Conservation (phyloP, 2,888 invertebrate genomes). For the Margaritifera margaritifera region DNA sequence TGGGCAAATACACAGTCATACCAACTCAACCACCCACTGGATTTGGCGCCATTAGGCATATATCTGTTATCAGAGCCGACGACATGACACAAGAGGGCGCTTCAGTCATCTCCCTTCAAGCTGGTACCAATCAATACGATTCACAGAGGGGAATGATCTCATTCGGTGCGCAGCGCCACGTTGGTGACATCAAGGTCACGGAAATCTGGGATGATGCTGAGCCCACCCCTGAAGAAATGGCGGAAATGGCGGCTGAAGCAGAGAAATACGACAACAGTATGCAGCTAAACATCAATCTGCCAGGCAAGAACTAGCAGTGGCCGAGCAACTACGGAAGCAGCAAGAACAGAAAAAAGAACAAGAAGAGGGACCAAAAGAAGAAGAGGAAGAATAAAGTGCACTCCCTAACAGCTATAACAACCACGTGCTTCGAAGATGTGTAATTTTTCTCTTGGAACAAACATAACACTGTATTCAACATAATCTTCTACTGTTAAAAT, state of each 20-base stretch:
- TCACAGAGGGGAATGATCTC: conserved; percentile 68
- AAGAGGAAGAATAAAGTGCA: conserved; percentile 11
- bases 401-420: not conserved
- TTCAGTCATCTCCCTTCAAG: conserved; percentile 63
- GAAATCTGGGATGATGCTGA: conserved; percentile 62
- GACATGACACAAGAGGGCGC: conserved; percentile 60
- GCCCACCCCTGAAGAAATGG: conserved; percentile 33
- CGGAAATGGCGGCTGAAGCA: conserved; percentile 36
- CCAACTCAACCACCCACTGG: too few species aligned
- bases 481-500: too few species aligned
- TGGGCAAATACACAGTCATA: too few species aligned
- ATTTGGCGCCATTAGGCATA: conserved; percentile 62
- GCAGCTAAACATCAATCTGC: conserved; percentile 11
- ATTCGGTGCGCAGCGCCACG: conserved; percentile 63
- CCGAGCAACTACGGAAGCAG: conserved; percentile 7
- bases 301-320: conserved; percentile 1
- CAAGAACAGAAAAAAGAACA: conserved; percentile 6
- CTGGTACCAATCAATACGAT: conserved; percentile 71
- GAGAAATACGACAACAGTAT: conserved; percentile 25
- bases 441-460: too few species aligned
- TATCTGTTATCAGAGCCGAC: conserved; percentile 69
- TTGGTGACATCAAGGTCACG: conserved; percentile 68
- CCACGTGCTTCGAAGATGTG: too few species aligned
- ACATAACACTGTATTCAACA: too few species aligned
- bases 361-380: conserved; percentile 4